Evolutionary conservation across 2,113 vertebrate genomes (phyloP).

Genomic region (Ibidorhyncha struthersii): DNA sequence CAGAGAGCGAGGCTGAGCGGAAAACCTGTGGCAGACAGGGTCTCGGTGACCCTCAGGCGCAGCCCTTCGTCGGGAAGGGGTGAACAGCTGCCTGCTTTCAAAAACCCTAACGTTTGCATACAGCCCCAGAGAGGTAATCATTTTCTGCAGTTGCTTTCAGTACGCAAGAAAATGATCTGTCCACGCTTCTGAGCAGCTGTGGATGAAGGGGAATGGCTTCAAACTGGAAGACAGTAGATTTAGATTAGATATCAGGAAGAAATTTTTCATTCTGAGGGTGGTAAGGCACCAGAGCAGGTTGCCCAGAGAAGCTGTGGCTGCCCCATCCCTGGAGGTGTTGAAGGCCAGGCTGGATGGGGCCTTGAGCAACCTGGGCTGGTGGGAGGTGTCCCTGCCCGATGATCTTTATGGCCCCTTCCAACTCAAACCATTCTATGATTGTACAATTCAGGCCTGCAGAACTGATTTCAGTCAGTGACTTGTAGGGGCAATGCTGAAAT

Average conservation of each 20-base stretch:
- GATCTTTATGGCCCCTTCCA: not conserved
- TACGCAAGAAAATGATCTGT: accelerated
- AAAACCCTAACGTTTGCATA: accelerated
- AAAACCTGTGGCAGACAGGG: accelerated
- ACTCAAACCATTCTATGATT: not conserved
- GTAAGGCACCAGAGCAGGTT: not conserved
- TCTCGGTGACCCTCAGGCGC: not conserved
- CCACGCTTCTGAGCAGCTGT: accelerated
- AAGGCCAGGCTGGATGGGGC: not conserved
- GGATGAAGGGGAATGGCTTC: not conserved
- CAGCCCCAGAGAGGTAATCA: not conserved
- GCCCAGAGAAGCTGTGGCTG: not conserved
- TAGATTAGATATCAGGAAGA: not conserved
- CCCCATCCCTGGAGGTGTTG: not conserved
- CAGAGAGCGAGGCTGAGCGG: not conserved
- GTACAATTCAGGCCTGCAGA: accelerated
- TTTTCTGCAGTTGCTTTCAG: accelerated
- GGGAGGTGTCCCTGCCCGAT: not conserved
- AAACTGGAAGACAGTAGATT: not conserved
- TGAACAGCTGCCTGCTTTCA: accelerated
- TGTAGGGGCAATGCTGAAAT: not conserved
- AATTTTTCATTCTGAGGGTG: not conserved
- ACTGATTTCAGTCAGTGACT: accelerated
- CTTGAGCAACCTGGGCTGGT: not conserved
- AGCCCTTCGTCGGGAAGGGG: accelerated